Base-by-base conservation (phyloP, 2,888 invertebrate genomes). In the Flabesymbios commensalis region DNA sequence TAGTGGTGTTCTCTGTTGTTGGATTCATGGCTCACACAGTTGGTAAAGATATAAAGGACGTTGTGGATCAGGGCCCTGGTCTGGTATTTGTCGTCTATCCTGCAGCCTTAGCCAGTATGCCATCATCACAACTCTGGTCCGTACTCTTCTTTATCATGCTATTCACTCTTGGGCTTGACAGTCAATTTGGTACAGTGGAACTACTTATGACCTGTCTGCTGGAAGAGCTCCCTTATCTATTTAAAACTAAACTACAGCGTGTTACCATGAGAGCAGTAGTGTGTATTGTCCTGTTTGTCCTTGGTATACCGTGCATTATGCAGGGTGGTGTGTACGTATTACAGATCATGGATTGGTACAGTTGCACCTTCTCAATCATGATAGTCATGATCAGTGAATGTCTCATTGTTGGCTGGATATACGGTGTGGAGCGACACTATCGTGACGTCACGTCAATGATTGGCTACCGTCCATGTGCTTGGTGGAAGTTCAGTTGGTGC, bases 141-240 rank as follows among this genome's bases (percentile, higher is more conserved):
- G 70, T 80, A 5, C 67, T 79, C 28, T 81, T 81, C 70, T 81
- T 81, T 65, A 69, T 80, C 31, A 79, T 80, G 78, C 69, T 81
- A 59, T 77, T 80, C 56, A 78, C 78, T 57, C 74, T 81, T 36
- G 80, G 80, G 22, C 64, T 81, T 47, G 81, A 79, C 64, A 7
- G 10, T 29, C 84, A 93, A 92, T 92, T 93, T 81, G 92, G 91
- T 2, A 90, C 91, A 77, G 88, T 92, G 69, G 92, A 93, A 82
- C 88, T 90, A 0, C 87, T 91, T 14, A 88, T 90, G 53, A 87
- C 89, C 4, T 90, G 91, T 3, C 77, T 92, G 0, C 81, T 89
- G 19, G 92, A 92, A 75, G 91, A 91, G 73, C 88, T 87, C 72
- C 87, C 88, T 0, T 52, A 72, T 10, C 71, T 70, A 28, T 74